Base-by-base conservation (phyloP, 2,113 vertebrate genomes). In the Pedionomus torquatus region DNA sequence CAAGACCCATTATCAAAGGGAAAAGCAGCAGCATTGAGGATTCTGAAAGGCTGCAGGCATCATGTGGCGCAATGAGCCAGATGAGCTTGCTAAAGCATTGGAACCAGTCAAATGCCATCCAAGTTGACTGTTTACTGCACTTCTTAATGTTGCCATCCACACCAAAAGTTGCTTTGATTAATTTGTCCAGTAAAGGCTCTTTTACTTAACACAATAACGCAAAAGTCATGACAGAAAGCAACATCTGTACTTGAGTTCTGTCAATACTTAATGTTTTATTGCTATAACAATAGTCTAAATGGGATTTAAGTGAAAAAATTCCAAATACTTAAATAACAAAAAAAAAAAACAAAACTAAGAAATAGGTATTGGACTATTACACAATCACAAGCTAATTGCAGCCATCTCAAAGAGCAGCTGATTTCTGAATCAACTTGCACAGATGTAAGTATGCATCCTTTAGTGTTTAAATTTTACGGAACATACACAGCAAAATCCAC, bases 11-110 rank as follows among this genome's bases (percentile, higher is more conserved):
- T 93, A 93, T 92, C 94, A 95, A 93, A 95, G 92, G 86, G 64
- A 95, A 96, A 92, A 82, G 90, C 94, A 93, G 37, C 77, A 90
- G 65, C 89, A 78, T 25, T 84, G 89, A 84, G 93, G 81, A 93
- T 87, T 93, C 92, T 79, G 72, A 92, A 94, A 95, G 46, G 60
- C 88, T 95, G 80, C 83, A 68, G 76, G 86, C 72, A 95, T 88
- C 54, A 71, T 54, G 75, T 0, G 0, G 68, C 86, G 71, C 90
- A 90, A 58, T 41, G 77, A 96, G 90, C 71, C 96, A 89, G 48
- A 89, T 87, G 71, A 78, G 77, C 77, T 70, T 3, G 0, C 71
- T 65, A 39, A 93, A 95, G 89, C n/a, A 52, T 0, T 83, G 83
- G 60, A 91, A 82, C 20, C 66, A 87, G 60, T n/a, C 72, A 82